Base-by-base conservation (phyloP, 2,888 invertebrate species). In the Prosapia bicincta region DNA sequence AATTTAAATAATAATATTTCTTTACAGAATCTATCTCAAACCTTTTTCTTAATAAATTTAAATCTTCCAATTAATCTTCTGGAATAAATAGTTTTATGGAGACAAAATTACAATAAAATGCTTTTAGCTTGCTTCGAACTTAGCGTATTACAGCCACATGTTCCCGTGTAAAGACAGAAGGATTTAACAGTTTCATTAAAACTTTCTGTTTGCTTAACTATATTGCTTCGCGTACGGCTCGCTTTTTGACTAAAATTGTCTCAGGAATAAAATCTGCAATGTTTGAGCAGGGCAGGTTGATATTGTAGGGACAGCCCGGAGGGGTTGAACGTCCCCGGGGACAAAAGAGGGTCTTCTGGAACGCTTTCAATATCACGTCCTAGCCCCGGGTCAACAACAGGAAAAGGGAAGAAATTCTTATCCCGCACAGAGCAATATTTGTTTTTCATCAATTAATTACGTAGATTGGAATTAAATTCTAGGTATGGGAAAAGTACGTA, bases 301-400 rank as follows among this genome's bases (percentile, higher is more conserved):
- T 32, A 26, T 10, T 32, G 38, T 66, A 13, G 66, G 72, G 67
- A 38, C 23, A 24, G 25, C 25, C 66, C 15, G 72, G 38, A 23
- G 67, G 67, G 66, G 67, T 67, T n/a, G 67, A 15, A 67, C 25
- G n/a, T 67, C 67, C 26, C 26, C n/a, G 15, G 67, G 26, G 54
- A 54, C 54, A 20, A 54, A 54, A 26, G 67, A 26, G 67, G 67
- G 67, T 26, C 67, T 67, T 26, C 67, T 67, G 26, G 26, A 26
- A 26, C 38, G 74, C 43, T 74, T 70, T 43, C 74, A 74, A 74
- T 74, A 74, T 74, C 74, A 74, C 43, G 73, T 26, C 67, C 28
- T 20, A 15, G 69, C 74, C 26, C 69, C 54, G 43, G 25, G 74
- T 68, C 25, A 26, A 73, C 73, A 69, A 74, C 74, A 74, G 68